Percentiles rank a stretch among this genome's conserved stretches.
Evolutionary conservation across 2,113 vertebrate genomes (phyloP).

Genomic region (Nibea albiflora): DNA sequence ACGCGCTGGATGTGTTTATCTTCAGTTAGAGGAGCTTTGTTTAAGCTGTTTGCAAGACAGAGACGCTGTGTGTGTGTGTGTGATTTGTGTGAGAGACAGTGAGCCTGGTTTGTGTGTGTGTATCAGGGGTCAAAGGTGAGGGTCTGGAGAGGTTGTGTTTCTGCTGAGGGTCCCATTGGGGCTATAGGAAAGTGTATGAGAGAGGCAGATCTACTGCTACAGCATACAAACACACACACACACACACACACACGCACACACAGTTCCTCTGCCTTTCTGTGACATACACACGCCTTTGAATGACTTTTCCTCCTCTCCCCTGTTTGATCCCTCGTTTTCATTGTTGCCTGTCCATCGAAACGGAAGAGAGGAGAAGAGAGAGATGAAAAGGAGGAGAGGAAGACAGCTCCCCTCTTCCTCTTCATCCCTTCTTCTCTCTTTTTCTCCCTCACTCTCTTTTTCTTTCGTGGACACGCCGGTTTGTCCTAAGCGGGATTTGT

Average conservation of each 20-base stretch:
- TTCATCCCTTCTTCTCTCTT: constrained; percentile 45
- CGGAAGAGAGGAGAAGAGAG: constrained; percentile 74
- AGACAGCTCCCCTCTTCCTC: constrained; percentile 51
- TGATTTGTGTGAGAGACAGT: constrained; percentile 79
- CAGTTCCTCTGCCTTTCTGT: constrained; percentile 9
- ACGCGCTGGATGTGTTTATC: constrained; percentile 69
- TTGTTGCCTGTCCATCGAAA: constrained; percentile 73
- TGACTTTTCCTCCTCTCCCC: constrained; percentile 60
- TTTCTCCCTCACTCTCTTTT: constrained; percentile 38
- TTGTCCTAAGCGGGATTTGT: constrained; percentile 82
- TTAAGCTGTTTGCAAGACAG: constrained; percentile 79
- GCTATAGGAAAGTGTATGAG: constrained; percentile 64
- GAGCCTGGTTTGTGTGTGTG: constrained; percentile 65
- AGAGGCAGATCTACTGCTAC: constrained; percentile 66
- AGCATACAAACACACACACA: constrained; percentile 44
- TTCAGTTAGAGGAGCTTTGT: constrained; percentile 76
- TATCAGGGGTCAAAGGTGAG: constrained; percentile 80
- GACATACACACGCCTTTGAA: constrained; percentile 44
- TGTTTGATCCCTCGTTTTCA: constrained; percentile 69
- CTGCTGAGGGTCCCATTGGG: constrained; percentile 75
- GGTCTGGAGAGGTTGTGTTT: constrained; percentile 79
- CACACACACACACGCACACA: constrained; percentile 30
- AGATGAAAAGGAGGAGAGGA: constrained; percentile 61
- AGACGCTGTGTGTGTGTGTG: constrained; percentile 17
- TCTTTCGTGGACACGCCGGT: constrained; percentile 63